phyloP scores from a whole-genome alignment of 2,113 vertebrate genomes.

The Limanda limanda region DNA sequence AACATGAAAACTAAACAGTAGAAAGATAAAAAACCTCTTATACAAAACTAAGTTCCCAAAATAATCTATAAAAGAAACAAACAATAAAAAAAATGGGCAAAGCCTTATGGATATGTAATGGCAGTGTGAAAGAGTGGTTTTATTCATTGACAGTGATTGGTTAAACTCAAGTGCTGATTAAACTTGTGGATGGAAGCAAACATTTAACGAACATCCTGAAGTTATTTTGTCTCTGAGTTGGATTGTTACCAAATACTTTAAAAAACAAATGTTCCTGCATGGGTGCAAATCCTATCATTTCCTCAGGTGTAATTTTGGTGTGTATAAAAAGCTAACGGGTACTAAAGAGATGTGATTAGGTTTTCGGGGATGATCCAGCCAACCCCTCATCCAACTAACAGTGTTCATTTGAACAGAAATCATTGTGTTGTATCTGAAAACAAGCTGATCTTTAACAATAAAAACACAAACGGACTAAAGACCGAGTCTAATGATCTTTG shows the following conservation, averaged over 20 bases:
- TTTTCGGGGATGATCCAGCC: constrained; percentile 60
- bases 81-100: constrained; percentile 31
- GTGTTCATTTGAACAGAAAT: too few relatives aligned
- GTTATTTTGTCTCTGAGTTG: too few relatives aligned
- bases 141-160: constrained; percentile 1
- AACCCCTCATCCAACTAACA: constrained; percentile 30
- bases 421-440: too few relatives aligned
- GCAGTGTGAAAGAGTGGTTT: constrained; percentile 48
- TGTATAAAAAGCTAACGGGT: neutral
- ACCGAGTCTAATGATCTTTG: too few relatives aligned
- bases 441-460: too few relatives aligned
- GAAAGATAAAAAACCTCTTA: constrained; percentile 51
- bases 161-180: constrained; percentile 28
- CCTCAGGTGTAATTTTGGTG: neutral
- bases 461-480: too few relatives aligned
- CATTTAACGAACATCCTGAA: neutral
- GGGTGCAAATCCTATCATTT: neutral
- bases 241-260: neutral
- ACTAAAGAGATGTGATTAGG: neutral
- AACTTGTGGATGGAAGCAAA: neutral
- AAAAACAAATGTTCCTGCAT: neutral
- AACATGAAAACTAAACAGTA: constrained; percentile 33
- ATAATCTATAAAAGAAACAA: constrained; percentile 18
- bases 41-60: constrained; percentile 57
- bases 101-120: constrained; percentile 12